Base-by-base conservation (phyloP, 2,113 vertebrate genomes). In the Thermophis baileyi region DNA sequence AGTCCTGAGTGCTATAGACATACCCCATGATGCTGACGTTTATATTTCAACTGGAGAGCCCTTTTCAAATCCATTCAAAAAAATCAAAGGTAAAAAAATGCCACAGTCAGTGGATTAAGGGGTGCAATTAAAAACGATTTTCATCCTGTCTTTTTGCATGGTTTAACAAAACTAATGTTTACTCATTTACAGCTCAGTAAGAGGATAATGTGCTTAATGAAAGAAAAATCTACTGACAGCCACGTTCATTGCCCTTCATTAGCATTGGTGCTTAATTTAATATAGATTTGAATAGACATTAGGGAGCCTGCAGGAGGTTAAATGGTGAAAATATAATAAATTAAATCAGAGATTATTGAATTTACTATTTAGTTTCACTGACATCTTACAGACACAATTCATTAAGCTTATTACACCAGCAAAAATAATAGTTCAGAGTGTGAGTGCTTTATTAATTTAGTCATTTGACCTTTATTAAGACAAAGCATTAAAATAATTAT, bases 191-290 rank as follows among this genome's bases (percentile, higher is more conserved):
- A 98, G 97, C 98, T 98, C 97, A 98, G 98, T 98, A 97, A 98
- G 97, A 98, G 97, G 97, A 98, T 98, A 98, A 98, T 98, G 98
- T 98, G 98, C 98, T 97, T 98, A 98, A 98, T 98, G 98, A 98
- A 98, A 98, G 98, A 98, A 98, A 98, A 98, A 98, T 98, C 97
- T 97, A 98, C 98, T 98, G 98, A 98, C 98, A 98, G 98, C 97
- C 97, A 97, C 96, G 96, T 98, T 98, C 98, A 98, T 98, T 98
- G 98, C 98, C 97, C 97, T 98, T 98, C 98, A 98, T 98, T 98
- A 98, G 98, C 97, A 97, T 97, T 98, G 96, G 97, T 97, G 97
- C 98, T 98, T 98, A 98, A 98, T 98, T 98, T 98, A 98, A 98
- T 98, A 98, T 98, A 98, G 98, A 98, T 98, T 97, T 98, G 98